Conservation (phyloP, 1,140 invertebrate species). For the Papilio xuthus region DNA sequence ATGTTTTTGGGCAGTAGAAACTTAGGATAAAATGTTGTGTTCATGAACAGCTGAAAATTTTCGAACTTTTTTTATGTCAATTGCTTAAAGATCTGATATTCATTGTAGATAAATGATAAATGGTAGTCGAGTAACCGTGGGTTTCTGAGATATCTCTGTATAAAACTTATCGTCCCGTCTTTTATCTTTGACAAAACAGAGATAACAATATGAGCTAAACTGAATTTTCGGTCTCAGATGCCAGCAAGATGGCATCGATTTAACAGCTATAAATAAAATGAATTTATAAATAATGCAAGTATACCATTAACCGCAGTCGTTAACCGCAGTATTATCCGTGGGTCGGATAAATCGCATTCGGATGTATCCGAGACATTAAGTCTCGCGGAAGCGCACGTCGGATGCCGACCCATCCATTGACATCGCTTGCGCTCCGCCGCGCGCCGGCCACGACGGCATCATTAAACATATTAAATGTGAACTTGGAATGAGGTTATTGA, state of each 20-base stretch:
- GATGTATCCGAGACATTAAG: slow-evolving; percentile 62
- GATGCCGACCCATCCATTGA: slow-evolving; percentile 55
- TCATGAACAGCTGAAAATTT: no score
- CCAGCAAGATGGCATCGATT: slow-evolving; percentile 36
- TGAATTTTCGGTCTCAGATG: no score
- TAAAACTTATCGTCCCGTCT: no score
- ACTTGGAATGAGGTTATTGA: slow-evolving; percentile 10
- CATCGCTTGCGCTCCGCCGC: slow-evolving; percentile 52
- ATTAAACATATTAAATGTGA: slow-evolving; percentile 22
- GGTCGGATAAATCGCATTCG: slow-evolving; percentile 56
- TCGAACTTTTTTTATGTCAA: no score
- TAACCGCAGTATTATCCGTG: slow-evolving; percentile 55
- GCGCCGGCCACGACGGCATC: slow-evolving; percentile 33
- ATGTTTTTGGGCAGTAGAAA: no score
- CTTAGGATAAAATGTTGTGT: no score
- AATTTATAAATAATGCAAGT: slow-evolving; percentile 35
- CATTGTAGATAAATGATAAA: no score
- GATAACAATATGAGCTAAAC: no score
- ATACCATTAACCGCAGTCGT: slow-evolving; percentile 50
- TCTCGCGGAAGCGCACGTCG: slow-evolving; percentile 54
- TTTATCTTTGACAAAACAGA: no score
- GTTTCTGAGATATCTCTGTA: no score
- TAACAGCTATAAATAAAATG: slow-evolving; percentile 39
- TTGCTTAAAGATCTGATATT: no score
- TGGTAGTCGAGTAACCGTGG: no score